Evolutionary conservation across 2,888 invertebrate genomes (phyloP).

Genomic region (Microctonus brassicae): DNA sequence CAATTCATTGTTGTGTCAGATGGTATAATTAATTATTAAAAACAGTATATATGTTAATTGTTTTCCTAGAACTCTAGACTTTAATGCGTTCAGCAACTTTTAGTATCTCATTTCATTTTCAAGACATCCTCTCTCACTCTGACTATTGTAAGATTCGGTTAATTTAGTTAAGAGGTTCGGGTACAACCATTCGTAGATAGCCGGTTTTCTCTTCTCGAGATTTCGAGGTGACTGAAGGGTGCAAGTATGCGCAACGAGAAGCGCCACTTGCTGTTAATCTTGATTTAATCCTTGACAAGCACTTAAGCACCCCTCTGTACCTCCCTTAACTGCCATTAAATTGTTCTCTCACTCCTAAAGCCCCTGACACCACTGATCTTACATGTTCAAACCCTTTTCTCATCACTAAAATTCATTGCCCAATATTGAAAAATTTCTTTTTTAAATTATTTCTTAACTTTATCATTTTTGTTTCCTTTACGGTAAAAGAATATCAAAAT

Average conservation of each 20-base stretch:
- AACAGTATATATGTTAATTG: background rate
- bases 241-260: constrained; percentile 50
- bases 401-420: background rate
- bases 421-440: background rate
- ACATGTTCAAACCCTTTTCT: constrained; percentile 25
- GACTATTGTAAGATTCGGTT: constrained; percentile 47
- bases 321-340: constrained; percentile 65
- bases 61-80: background rate
- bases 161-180: constrained; percentile 58
- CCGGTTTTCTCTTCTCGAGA: constrained; percentile 41
- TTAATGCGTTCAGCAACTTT: background rate
- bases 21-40: background rate
- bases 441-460: background rate
- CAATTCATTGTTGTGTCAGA: constrained; percentile 3
- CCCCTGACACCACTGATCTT: constrained; percentile 12
- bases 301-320: constrained; percentile 56
- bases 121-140: constrained; percentile 8
- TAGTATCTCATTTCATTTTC: constrained; percentile 9
- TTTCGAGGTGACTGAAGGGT: constrained; percentile 45
- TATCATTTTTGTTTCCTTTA: background rate
- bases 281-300: constrained; percentile 69
- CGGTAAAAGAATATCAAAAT: constrained; percentile 11
- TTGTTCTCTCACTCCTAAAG: constrained; percentile 48
- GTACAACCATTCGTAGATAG: constrained; percentile 44
- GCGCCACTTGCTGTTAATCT: constrained; percentile 67